These are phyloP conservation scores for Tragelaphus eurycerus DNA, from an alignment of 2,797 vertebrate species.

Conservation along the genomic window DNA sequence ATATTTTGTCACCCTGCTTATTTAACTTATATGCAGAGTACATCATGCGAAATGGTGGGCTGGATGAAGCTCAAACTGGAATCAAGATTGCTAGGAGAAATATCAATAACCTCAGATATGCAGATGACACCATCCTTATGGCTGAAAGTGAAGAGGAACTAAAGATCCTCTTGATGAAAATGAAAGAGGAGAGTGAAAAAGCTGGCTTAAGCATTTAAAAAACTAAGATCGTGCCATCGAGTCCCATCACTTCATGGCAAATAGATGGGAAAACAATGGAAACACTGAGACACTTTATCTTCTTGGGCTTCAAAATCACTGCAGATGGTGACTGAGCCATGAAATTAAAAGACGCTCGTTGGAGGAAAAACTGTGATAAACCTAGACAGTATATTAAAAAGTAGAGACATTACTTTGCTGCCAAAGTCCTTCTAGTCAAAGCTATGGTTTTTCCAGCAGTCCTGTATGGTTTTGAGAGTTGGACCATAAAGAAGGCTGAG, in stretches of 20 bases:
- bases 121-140: background rate
- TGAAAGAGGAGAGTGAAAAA: background rate
- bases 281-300: background rate
- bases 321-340: background rate
- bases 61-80: background rate
- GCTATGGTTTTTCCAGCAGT: background rate
- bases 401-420: background rate
- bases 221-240: background rate
- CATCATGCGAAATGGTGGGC: background rate
- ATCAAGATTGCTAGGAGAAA: background rate
- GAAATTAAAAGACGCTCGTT: background rate
- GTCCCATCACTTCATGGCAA: background rate
- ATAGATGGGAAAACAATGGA: background rate
- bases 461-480: background rate
- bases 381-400: background rate
- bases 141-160: background rate
- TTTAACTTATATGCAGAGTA: background rate
- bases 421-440: background rate
- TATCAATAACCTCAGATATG: background rate
- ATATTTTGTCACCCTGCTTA: background rate
- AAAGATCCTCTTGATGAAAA: background rate
- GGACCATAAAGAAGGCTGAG: background rate
- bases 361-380: background rate
- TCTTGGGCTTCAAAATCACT: background rate
- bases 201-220: background rate